Conservation (phyloP, 64 coral and sea anemone genomes). For the Stichodactyla helianthus region DNA sequence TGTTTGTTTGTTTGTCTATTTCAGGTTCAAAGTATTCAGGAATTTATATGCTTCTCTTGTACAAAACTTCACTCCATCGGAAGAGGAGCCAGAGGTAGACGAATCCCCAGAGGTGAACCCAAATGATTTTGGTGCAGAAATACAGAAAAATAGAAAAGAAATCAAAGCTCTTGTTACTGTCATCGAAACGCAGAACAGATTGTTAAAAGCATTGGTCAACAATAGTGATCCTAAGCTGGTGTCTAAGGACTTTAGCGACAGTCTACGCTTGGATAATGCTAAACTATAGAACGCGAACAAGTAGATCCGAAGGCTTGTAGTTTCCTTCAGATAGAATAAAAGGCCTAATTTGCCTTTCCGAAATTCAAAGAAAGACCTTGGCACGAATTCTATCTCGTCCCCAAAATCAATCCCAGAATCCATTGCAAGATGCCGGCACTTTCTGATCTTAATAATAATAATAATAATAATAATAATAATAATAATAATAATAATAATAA, state of each 20-base stretch:
- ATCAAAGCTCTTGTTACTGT: background rate
- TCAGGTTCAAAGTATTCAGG: background rate
- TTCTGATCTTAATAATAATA: too few species aligned
- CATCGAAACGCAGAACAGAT: background rate
- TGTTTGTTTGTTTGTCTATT: background rate
- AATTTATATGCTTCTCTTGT: background rate
- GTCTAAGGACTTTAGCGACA: background rate
- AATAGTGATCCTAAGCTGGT: background rate
- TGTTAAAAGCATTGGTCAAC: background rate
- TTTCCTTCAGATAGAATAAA: too few species aligned
- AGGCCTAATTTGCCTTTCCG: too few species aligned
- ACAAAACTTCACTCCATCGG: background rate
- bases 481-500: too few species aligned
- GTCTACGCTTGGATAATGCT: background rate
- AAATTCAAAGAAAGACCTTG: too few species aligned
- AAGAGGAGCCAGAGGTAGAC: background rate
- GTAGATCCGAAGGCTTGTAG: background rate
- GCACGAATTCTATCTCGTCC: too few species aligned
- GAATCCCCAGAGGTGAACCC: background rate
- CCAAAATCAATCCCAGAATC: too few species aligned
- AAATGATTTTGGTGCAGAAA: background rate
- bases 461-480: too few species aligned
- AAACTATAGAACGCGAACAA: background rate
- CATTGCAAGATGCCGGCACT: too few species aligned
- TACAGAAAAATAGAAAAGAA: constrained; percentile 1